Percentiles rank a stretch among this genome's conserved stretches.
phyloP scores from a whole-genome alignment of 2,888 invertebrate genomes.

The Drosophila phalerata region DNA sequence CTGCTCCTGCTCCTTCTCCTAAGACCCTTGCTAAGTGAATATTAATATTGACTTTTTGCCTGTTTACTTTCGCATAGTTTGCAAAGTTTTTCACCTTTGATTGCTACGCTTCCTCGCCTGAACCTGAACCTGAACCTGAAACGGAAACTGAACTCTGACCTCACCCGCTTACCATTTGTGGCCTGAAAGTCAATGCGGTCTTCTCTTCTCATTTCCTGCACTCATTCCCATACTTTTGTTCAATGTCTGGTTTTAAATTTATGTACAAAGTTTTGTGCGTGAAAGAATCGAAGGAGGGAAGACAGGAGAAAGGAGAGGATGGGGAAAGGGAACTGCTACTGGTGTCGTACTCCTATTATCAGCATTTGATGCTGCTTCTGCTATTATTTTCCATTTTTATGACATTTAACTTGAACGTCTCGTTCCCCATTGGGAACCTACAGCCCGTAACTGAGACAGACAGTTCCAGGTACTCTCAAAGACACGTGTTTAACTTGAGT shows the following conservation, averaged over 20 bases:
- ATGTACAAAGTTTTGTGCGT: slow-evolving; percentile 76
- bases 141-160: slow-evolving; percentile 62
- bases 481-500: slow-evolving; percentile 31
- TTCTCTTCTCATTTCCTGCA: not conserved
- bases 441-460: slow-evolving; percentile 5
- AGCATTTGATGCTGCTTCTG: slow-evolving; percentile 60
- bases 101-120: slow-evolving; percentile 61
- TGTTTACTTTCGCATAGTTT: slow-evolving; percentile 70
- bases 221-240: slow-evolving; percentile 42
- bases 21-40: slow-evolving; percentile 66
- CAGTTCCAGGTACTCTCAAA: slow-evolving; percentile 18
- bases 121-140: slow-evolving; percentile 38
- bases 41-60: slow-evolving; percentile 80
- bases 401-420: slow-evolving; percentile 62
- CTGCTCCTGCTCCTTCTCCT: not conserved
- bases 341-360: slow-evolving; percentile 62
- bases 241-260: slow-evolving; percentile 65
- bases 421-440: slow-evolving; percentile 6
- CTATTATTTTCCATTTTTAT: slow-evolving; percentile 76
- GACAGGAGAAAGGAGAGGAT: too few relatives aligned
- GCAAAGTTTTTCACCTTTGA: slow-evolving; percentile 80
- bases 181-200: slow-evolving; percentile 67
- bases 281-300: slow-evolving; percentile 4
- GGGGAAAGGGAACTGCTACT: slow-evolving; percentile 20
- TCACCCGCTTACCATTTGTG: slow-evolving; percentile 74